Evolutionary conservation across 2,888 invertebrate species (phyloP).

Genomic region (Drosophila anceps): DNA sequence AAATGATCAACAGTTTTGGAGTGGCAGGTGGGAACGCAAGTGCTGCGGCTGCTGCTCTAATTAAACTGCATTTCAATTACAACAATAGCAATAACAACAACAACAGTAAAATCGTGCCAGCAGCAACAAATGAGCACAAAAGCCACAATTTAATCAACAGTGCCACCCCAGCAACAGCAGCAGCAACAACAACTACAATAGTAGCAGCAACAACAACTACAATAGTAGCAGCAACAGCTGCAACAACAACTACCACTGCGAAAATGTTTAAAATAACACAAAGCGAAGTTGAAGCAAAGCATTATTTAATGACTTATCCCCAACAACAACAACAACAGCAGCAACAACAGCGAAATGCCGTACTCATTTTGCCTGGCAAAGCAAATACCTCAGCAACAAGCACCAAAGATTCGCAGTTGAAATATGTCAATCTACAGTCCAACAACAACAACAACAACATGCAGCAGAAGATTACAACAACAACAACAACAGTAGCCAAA

Average conservation of each 20-base stretch:
- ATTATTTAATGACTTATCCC: conserved; percentile 45
- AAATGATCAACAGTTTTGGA: conserved; percentile 66
- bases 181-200: conserved; percentile 29
- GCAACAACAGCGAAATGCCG: conserved; percentile 27
- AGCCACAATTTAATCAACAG: conserved; percentile 43
- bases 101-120: conserved; percentile 46
- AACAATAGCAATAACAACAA: conserved; percentile 43
- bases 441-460: conserved; percentile 26
- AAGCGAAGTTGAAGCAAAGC: conserved; percentile 45
- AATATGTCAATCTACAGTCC: conserved; percentile 23
- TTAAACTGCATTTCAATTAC: conserved; percentile 63
- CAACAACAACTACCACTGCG: conserved; percentile 23
- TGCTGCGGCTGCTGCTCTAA: conserved; percentile 47
- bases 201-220: conserved; percentile 24
- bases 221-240: conserved; percentile 17
- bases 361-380: conserved; percentile 36
- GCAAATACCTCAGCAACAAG: conserved; percentile 52
- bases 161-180: conserved; percentile 33
- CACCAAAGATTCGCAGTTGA: conserved; percentile 10
- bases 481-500: conserved; percentile 52
- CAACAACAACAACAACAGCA: conserved; percentile 35
- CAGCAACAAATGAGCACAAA: conserved; percentile 56
- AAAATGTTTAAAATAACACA: conserved; percentile 48
- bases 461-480: conserved; percentile 7
- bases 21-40: conserved; percentile 40